Evolutionary conservation across 2,113 vertebrate genomes (phyloP).

Genomic region (Oreocharis arfaki): DNA sequence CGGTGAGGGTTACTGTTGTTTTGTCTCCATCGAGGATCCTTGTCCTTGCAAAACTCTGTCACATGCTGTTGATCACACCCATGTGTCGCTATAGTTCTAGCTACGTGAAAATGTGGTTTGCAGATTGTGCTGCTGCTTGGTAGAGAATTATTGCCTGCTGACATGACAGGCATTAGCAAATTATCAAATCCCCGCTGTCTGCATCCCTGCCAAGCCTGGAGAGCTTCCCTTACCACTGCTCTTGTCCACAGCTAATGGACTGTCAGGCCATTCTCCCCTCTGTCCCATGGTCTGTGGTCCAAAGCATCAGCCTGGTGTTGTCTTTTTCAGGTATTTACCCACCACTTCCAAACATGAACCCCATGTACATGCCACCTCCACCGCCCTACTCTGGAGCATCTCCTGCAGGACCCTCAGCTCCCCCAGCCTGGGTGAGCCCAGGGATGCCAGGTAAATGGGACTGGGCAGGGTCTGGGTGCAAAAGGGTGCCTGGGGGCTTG

Average conservation of each 20-base stretch:
- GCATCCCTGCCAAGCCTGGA: background rate
- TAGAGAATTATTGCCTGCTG: background rate
- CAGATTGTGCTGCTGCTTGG: background rate
- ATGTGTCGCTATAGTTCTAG: background rate
- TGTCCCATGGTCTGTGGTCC: background rate
- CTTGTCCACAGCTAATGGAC: background rate
- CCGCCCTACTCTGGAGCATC: slow-evolving; percentile 79
- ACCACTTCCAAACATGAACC: slow-evolving; percentile 62
- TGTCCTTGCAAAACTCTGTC: background rate
- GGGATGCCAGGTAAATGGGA: slow-evolving; percentile 62
- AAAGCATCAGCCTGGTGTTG: background rate
- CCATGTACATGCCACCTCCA: slow-evolving; percentile 79
- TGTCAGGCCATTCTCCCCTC: background rate
- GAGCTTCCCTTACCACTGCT: background rate
- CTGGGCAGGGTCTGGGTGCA: background rate
- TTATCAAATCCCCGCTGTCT: background rate
- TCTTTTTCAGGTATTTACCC: slow-evolving; percentile 76
- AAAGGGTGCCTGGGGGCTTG: background rate
- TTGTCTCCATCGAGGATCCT: background rate
- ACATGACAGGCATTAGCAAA: background rate
- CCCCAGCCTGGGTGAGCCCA: background rate
- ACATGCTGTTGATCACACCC: fast-evolving
- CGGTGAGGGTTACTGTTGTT: fast-evolving
- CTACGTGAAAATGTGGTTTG: background rate
- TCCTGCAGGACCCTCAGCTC: slow-evolving; percentile 32